Base-by-base conservation (phyloP, 2,888 invertebrate genomes). In the Pasiphila rectangulata region DNA sequence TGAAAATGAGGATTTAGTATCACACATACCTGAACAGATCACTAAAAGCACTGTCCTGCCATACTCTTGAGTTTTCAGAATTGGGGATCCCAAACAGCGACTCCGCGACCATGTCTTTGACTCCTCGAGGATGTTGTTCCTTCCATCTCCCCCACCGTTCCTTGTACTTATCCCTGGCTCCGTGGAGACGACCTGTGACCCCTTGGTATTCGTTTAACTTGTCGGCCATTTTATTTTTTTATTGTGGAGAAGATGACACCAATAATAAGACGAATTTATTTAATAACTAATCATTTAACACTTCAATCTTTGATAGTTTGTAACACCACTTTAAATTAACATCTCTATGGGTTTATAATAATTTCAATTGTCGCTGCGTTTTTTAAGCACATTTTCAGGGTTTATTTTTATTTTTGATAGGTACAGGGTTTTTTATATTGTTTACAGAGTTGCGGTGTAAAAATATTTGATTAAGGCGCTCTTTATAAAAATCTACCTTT, bases 131-230 rank as follows among this genome's bases (percentile, higher is more conserved):
- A 63, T 92, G 89, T 44, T 90, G 79, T 56, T 94, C 93, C 47
- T 90, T 92, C 90, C 92, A 93, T 10, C 68, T 76, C 1, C 88
- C 71, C 90, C 91, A 92, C 51, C 90, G 89, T 67, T 93, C 93
- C 44, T 90, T 90, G 23, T 92, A 83, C 44, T 86, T 86, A 56
- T 95, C 94, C 34, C 93, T 89, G 52, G 91, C 84, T 12, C 90
- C 90, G 67, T 96, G 95, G 17, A 94, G 71, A 15, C 94, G 90
- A 4, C 95, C 95, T 1, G 92, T 77, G 39, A 92, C 80, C 0
- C 96, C 95, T 72, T 95, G 93, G 72, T 96, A 96, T 61, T 94
- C 94, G 65, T 94, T 91, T 41, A 96, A 77, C 75, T 96, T 96
- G 58, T 95, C 95, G 67, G 93, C 93, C 93, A 93, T 93, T 58